Conservation (phyloP, 2,113 vertebrate genomes). For the Chloropsis cyanopogon region DNA sequence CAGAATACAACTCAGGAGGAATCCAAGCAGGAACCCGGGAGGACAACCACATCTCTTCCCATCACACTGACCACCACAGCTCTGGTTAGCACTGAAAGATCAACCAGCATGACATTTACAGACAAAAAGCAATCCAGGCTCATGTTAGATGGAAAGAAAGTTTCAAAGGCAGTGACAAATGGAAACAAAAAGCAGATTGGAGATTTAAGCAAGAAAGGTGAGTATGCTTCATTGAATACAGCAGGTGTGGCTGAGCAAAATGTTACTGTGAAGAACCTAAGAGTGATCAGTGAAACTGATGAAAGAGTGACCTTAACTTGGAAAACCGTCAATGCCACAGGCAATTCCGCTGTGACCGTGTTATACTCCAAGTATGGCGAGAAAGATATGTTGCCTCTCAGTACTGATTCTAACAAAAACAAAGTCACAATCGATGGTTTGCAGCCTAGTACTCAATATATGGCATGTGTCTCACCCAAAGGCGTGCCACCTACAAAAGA, state of each 20-base stretch:
- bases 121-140: constrained; percentile 57
- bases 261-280: constrained; percentile 75
- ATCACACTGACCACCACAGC: not conserved
- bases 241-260: constrained; percentile 12
- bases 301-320: constrained; percentile 87
- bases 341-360: constrained; percentile 75
- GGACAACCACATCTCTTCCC: not conserved
- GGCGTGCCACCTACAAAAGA: constrained; percentile 76
- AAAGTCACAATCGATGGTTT: constrained; percentile 86
- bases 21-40: not conserved
- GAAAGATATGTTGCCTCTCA: constrained; percentile 80
- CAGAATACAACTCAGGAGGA: constrained; percentile 41
- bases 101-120: not conserved
- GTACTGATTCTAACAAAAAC: constrained; percentile 78
- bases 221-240: not conserved
- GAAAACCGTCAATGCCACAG: constrained; percentile 71
- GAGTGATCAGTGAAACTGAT: constrained; percentile 80
- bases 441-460: constrained; percentile 81
- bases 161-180: constrained; percentile 48
- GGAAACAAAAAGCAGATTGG: constrained; percentile 62
- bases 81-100: not conserved
- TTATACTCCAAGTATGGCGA: constrained; percentile 88
- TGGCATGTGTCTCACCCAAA: constrained; percentile 87
- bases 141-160: constrained; percentile 48
- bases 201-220: constrained; percentile 67